A percentile compares a stretch with the other conserved stretches of the same genome.
Conservation (phyloP, 2,113 vertebrate species). For the Tachuris rubrigastra region DNA sequence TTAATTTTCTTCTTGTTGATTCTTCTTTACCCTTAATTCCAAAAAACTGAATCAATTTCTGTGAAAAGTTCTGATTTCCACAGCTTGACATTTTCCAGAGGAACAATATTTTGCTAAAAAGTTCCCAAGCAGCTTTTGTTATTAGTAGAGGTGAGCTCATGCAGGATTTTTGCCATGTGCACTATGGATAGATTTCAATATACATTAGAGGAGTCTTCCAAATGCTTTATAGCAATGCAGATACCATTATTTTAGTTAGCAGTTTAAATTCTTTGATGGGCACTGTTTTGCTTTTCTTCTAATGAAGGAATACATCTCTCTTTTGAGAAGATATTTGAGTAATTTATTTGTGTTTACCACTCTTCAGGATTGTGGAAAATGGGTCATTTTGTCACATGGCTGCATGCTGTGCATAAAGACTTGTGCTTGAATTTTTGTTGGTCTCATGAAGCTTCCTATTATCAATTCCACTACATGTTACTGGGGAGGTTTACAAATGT, state of each 20-base stretch:
- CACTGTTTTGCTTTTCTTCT: neutral
- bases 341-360: neutral
- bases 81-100: slow-evolving; percentile 12
- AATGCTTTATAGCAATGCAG: slow-evolving; percentile 10
- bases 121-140: slow-evolving; percentile 26
- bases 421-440: neutral
- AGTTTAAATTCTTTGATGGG: neutral
- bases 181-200: slow-evolving; percentile 10
- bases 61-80: neutral
- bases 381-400: fast-evolving
- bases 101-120: slow-evolving; percentile 33
- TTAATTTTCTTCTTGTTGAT: neutral
- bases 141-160: slow-evolving; percentile 56
- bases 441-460: neutral
- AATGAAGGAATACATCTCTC: neutral
- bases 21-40: neutral
- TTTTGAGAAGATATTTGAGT: neutral
- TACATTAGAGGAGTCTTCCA: slow-evolving; percentile 11
- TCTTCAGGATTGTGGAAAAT: neutral
- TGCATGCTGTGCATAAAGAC: neutral
- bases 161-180: slow-evolving; percentile 37
- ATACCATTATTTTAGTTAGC: neutral
- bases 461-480: neutral
- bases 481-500: neutral
- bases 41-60: neutral